Conservation (phyloP, 92 coral and sea anemone genomes). For the Pocillopora meandrina region DNA sequence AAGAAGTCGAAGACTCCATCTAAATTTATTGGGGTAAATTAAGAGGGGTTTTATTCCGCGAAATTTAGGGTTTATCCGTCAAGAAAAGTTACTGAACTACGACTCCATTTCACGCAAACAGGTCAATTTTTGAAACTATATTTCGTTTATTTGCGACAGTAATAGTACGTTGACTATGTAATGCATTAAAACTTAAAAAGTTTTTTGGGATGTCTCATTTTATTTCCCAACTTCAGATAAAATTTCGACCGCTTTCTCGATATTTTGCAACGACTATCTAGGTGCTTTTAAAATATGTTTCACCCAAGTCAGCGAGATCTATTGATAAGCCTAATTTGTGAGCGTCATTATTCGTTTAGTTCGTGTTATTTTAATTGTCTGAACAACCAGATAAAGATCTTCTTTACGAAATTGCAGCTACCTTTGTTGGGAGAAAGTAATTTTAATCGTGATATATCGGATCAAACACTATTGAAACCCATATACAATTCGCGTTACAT, state of each 20-base stretch:
- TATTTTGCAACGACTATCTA: background rate
- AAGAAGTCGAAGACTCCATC: conserved; percentile 19
- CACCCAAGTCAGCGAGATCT: background rate
- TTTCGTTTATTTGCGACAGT: conserved; percentile 1
- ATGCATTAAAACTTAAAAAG: background rate
- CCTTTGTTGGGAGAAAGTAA: background rate
- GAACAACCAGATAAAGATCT: conserved; percentile 6
- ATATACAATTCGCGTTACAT: too few species aligned
- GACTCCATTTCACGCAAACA: conserved; percentile 20
- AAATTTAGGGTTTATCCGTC: background rate
- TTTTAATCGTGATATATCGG: background rate
- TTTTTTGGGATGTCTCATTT: background rate
- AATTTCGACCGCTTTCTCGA: background rate
- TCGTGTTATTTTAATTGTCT: background rate
- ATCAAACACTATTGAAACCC: too few species aligned
- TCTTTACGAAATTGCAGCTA: background rate
- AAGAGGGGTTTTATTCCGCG: background rate
- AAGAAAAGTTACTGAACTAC: background rate
- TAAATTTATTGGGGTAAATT: conserved; percentile 14
- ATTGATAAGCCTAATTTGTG: background rate
- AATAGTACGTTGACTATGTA: background rate
- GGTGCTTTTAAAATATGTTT: background rate
- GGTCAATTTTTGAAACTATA: background rate
- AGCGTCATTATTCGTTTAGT: background rate
- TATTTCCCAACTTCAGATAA: background rate